Evolutionary conservation across 1,140 invertebrate genomes (phyloP), one percentile per base, ranked within the genome.

Genomic region (Drosophila kanapiae): DNA sequence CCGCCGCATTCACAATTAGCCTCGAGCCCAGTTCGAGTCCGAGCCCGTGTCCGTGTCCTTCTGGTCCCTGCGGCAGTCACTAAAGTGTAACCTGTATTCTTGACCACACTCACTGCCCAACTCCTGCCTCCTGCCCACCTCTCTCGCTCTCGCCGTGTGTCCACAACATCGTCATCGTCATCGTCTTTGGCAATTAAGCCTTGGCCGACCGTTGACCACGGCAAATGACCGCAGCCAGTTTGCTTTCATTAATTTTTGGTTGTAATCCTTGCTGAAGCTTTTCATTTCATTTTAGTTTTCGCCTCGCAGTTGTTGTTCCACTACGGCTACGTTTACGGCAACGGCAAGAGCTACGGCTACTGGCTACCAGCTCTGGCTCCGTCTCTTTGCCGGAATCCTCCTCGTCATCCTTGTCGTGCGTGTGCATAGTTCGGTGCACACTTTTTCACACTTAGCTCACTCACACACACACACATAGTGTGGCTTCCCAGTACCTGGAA

Each of bases 171-270:
- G 63, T 65, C 79, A 63, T 79, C 71, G 74, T 71, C 71, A 70
- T 75, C 79, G 86, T 91, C 86, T 90, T 91, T 87, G 77, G 84
- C 88, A 88, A 91, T 91, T 91, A 91, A 88, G 88, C 60, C 68
- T 82, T 87, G 85, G 83, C 83, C 80, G 80, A 82, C 67, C 87
- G 87, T 91, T 91, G 87, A 91, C 87, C 87, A 91, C 84, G 68
- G 70, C 83, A 91, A 91, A 87, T 91, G 87, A 91, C 87, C 88
- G 88, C 83, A 87, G 88, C 87, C 87, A 83, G 87, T 91, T 91
- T 91, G 87, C 87, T 91, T 91, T 91, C 87, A 91, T 91, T 91
- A 91, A 91, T 91, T 91, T 91, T 91, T 88, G 88, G 87, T 91
- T 91, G 87, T 91, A 91, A 91, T 91, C 87, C 87, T 91, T 88